phyloP scores from a whole-genome alignment of 2,888 invertebrate genomes.

The Ceraclea dissimilis region DNA sequence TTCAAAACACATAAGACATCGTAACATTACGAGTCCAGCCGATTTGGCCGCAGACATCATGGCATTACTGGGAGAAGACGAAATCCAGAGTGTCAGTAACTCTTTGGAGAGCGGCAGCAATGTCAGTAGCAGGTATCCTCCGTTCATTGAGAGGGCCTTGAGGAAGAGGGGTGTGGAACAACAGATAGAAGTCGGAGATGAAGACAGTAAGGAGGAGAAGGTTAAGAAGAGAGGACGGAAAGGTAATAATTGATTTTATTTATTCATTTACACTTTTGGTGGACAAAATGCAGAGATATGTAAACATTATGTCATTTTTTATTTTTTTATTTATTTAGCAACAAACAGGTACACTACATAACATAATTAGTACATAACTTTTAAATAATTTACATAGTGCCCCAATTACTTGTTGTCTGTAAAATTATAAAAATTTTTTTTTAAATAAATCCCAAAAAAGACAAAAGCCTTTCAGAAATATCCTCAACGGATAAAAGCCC shows the following conservation, averaged over 20 bases:
- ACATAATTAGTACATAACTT: no score
- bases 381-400: no score
- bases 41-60: slow-evolving; percentile 19
- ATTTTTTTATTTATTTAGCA: not conserved
- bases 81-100: not conserved
- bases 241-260: not conserved
- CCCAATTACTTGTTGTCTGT: no score
- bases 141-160: slow-evolving; percentile 16
- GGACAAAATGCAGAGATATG: no score
- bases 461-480: no score
- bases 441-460: no score
- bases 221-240: slow-evolving; percentile 8
- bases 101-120: not conserved
- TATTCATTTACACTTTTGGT: no score
- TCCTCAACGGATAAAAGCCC: no score
- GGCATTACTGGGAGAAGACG: slow-evolving; percentile 16
- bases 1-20: slow-evolving; percentile 29
- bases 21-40: slow-evolving; percentile 17
- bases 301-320: not conserved
- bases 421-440: no score
- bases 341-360: no score
- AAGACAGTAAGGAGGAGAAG: slow-evolving; percentile 11
- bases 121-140: slow-evolving; percentile 20
- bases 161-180: slow-evolving; percentile 18
- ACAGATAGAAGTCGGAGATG: slow-evolving; percentile 24